Base-by-base conservation (phyloP, 2,797 vertebrate species). In the Coreius guichenoti region DNA sequence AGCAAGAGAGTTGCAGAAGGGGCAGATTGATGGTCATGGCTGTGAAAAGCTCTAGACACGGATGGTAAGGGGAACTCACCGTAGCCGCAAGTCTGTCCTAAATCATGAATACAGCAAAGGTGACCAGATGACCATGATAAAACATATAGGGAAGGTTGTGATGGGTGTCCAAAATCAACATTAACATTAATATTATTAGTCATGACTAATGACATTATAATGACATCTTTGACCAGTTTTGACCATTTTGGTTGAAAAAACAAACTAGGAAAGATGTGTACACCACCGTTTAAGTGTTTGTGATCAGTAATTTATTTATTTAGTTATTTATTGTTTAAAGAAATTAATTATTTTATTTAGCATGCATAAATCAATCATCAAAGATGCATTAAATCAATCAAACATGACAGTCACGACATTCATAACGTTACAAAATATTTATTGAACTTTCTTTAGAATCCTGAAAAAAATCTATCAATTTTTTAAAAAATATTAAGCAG, bases 81-180 rank as follows among this genome's bases (percentile, higher is more conserved):
- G 82, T 47, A 16, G 51, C 49, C 23, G 16, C 68, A 75, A 77
- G 89, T 89, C 87, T 91, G 74, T 87, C 79, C 91, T 92, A 90
- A 89, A 91, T 91, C 83, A 84, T 85, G 2, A 29, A 63, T 26
- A 29, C 26, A 65, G 7, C 26, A 17, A 31, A 31, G 26, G 7
- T 45, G 39, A n/a, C 13, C 5, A 43, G 39, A 70, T 70, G 5
- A 43, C 36, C n/a, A 70, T n/a, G 39, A 45, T 70, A n/a, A 72
- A 43, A 43, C 12, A 70, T 3, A 17, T 6, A 47, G 7, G n/a
- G 3, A 16, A 29, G n/a, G 43, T 13, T 0, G 5, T 43, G 33
- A 39, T 9, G 12, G 21, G 5, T 72, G 39, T 72, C 23, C 63
- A 33, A n/a, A 4, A 67, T 19, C 8, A 67, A 26, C 4, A 68